These are phyloP conservation scores for Labeo catla DNA, from an alignment of 2,113 vertebrate species.

Conservation along the genomic window DNA sequence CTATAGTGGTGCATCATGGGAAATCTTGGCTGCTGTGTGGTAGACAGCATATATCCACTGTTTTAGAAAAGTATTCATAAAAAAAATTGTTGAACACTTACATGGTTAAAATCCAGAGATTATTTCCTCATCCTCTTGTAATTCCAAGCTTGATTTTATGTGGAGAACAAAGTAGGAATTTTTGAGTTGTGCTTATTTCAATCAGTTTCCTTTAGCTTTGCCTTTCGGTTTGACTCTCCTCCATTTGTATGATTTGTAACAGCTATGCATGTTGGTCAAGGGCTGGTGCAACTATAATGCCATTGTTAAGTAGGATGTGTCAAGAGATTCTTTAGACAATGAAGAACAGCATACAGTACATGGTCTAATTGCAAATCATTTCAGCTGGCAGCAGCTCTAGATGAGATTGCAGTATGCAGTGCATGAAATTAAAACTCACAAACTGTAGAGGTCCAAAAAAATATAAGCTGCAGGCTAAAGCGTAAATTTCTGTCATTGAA, in stretches of 20 bases:
- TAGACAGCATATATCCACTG: not conserved
- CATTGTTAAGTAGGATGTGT: not conserved
- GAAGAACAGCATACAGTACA: conserved; percentile 5
- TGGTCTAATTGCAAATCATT: not conserved
- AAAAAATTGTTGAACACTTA: not conserved
- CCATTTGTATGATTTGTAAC: not conserved
- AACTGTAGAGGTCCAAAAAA: conserved; percentile 9
- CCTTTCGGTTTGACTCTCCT: not conserved
- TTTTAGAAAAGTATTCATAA: not conserved
- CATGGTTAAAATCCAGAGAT: not conserved
- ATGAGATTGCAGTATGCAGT: conserved; percentile 21
- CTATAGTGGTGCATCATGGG: not conserved
- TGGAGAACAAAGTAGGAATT: not conserved
- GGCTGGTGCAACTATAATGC: not conserved
- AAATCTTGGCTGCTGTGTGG: not conserved
- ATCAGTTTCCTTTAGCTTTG: not conserved
- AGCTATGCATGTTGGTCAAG: not conserved
- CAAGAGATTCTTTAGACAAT: not conserved
- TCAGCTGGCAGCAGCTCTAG: not conserved
- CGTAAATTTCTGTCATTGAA: not conserved
- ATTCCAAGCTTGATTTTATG: not conserved
- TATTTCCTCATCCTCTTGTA: not conserved
- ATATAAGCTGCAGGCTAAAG: conserved; percentile 1
- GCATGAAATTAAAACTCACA: conserved; percentile 38
- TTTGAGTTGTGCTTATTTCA: not conserved